Evolutionary conservation across 2,797 vertebrate species (phyloP).

Genomic region (Pseudotriccus pelzelni): DNA sequence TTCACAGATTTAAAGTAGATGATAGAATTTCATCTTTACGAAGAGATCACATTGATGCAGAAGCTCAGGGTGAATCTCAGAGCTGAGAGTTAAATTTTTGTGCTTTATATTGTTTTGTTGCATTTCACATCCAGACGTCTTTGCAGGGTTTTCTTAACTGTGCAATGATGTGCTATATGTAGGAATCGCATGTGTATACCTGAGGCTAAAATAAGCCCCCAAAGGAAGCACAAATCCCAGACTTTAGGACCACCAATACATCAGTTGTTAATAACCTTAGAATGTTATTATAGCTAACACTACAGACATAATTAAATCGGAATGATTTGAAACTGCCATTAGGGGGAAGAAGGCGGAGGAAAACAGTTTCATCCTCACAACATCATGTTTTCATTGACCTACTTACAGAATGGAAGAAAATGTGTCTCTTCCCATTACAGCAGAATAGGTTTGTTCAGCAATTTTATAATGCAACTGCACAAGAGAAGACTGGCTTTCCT

Average conservation of each 20-base stretch:
- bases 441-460: constrained; percentile 53
- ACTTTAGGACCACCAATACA: neutral
- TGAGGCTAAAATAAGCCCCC: neutral
- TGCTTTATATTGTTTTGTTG: neutral
- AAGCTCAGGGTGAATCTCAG: neutral
- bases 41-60: neutral
- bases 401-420: constrained; percentile 42
- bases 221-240: neutral
- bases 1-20: neutral
- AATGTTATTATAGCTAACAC: neutral
- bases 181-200: neutral
- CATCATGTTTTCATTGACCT: constrained; percentile 66
- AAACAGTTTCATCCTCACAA: constrained; percentile 36
- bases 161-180: neutral
- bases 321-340: constrained; percentile 38
- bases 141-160: neutral
- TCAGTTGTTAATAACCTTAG: constrained; percentile 31
- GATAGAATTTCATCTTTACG: neutral
- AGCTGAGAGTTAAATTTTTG: neutral
- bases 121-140: neutral
- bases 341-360: neutral
- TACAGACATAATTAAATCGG: constrained; percentile 27
- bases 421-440: neutral
- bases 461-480: neutral
- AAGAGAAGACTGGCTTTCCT: neutral